phyloP scores from a whole-genome alignment of 92 coral and sea anemone genomes.

The Epizoanthus ramosus region DNA sequence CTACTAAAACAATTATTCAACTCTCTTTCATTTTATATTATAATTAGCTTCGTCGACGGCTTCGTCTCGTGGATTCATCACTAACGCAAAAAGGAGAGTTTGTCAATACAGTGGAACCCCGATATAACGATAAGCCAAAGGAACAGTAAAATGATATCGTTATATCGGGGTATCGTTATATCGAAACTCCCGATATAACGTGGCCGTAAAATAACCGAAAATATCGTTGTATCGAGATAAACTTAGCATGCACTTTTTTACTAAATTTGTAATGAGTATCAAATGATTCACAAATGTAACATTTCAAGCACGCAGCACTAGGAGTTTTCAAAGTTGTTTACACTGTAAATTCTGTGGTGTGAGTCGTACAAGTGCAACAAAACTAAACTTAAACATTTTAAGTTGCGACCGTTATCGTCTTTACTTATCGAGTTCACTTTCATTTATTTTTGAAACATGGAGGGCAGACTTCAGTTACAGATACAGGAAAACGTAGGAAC shows the following conservation, averaged over 20 bases:
- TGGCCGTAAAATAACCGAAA: background rate
- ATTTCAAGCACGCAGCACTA: constrained; percentile 40
- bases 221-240: constrained; percentile 18
- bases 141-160: background rate
- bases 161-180: background rate
- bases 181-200: too few species aligned
- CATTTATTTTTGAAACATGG: too few species aligned
- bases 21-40: too few species aligned
- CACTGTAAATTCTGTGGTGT: background rate
- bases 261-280: constrained; percentile 33
- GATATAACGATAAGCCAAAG: background rate
- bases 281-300: constrained; percentile 32
- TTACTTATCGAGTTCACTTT: constrained; percentile 11
- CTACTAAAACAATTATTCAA: too few species aligned
- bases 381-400: constrained; percentile 35
- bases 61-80: too few species aligned
- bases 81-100: too few species aligned
- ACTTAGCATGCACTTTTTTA: constrained; percentile 30
- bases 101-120: too few species aligned
- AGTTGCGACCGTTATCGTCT: constrained; percentile 43
- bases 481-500: too few species aligned
- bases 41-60: too few species aligned
- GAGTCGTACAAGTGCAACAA: constrained; percentile 34
- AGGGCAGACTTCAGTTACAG: too few species aligned
- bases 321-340: constrained; percentile 18